Base-by-base conservation (phyloP, 1,140 invertebrate genomes). In the Penaeus chinensis region DNA sequence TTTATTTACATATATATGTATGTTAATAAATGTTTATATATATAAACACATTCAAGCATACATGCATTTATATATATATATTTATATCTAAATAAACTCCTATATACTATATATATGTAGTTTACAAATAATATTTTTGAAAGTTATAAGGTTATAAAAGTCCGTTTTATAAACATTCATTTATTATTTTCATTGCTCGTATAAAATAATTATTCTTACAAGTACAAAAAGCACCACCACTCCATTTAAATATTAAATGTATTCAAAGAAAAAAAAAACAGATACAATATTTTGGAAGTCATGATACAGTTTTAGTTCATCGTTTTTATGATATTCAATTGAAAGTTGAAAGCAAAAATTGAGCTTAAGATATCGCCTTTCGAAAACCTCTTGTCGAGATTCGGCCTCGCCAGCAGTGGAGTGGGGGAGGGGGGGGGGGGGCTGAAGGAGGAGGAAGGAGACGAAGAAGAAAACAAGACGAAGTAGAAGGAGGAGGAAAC, bases 121-220 rank as follows among this genome's bases (percentile, higher is more conserved):
- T 32, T 74, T 74, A 71, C n/a, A 71, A 71, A n/a, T 3, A n/a
- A 7, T 22, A 3, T 71, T 18, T 71, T 32, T 32, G 32, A 1
- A 42, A 42, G 37, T 74, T 74, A 74, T 74, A 32, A 27, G 42
- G 24, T 74, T 19, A 27, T 74, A 20, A 47, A 65, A 8, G 19
- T 19, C 20, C 0, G 20, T 69, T 5, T n/a, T 82, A 82, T 82
- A 82, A 82, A 82, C 81, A 82, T 66, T 82, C 81, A 82, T 82
- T 82, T 82, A 82, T 82, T 82, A 82, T 82, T 82, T 47, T 82
- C 81, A 66, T 66, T 65, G 65, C 81, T 82, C 65, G 81, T 82
- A 82, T 82, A 82, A 82, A 82, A 82, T 82, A 82, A 82, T 82
- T 82, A 82, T 37, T 82, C 81, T 69, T 65, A 82, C 81, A 82